Percentiles rank a stretch among this genome's conserved stretches.
These are phyloP conservation scores for Ancistrus triradiatus DNA, from an alignment of 2,113 vertebrate species.

Conservation along the genomic window DNA sequence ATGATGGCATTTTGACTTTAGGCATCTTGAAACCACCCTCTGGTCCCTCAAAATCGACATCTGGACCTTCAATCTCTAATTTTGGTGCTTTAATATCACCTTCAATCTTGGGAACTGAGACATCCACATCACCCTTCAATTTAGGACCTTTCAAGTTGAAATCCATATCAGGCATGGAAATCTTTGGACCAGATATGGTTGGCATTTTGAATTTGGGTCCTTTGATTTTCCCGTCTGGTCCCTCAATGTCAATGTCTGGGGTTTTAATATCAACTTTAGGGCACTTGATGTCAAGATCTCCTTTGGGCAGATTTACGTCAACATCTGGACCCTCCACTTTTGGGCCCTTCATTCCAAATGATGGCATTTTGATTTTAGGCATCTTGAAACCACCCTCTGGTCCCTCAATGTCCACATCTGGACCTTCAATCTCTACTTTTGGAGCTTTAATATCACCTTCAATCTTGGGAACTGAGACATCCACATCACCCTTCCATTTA, in stretches of 20 bases:
- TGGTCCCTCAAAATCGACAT: conserved; percentile 44
- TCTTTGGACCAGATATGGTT: conserved; percentile 1
- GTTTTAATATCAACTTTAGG: conserved; percentile 67
- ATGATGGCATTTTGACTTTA: conserved; percentile 5
- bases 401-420: conserved; percentile 15
- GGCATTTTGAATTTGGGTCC: conserved; percentile 19
- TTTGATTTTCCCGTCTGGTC: conserved; percentile 18
- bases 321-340: conserved; percentile 21
- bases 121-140: background rate
- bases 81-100: conserved; percentile 11
- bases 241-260: conserved; percentile 49
- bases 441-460: conserved; percentile 25
- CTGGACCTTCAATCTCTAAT: conserved; percentile 12
- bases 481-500: conserved; percentile 18
- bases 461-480: conserved; percentile 24
- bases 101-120: conserved; percentile 14
- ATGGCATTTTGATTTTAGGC: conserved; percentile 29
- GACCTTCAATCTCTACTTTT: conserved; percentile 21
- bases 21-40: conserved; percentile 38
- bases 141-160: background rate
- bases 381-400: conserved; percentile 23
- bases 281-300: conserved; percentile 60
- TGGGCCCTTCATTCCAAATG: conserved; percentile 8
- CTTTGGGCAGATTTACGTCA: background rate
- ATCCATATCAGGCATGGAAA: conserved; percentile 8